Evolutionary conservation across 23 tunicate species (phyloP).

Genomic region (Diplosoma virens): DNA sequence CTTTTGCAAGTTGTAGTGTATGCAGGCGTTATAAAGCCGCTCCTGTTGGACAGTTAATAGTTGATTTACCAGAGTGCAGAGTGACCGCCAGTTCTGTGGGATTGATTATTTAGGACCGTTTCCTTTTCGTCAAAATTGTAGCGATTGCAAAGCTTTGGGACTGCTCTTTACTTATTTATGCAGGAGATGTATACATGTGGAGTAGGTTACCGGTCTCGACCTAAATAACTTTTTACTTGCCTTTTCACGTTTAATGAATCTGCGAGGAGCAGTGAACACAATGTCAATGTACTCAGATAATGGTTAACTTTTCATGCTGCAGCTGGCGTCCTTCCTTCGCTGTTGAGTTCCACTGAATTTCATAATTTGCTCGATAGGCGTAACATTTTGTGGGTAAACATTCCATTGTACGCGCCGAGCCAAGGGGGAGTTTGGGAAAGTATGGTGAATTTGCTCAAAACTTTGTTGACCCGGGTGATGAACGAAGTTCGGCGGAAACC

Average conservation of each 20-base stretch:
- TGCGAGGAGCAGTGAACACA: background rate
- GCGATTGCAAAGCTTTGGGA: background rate
- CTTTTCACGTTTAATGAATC: background rate
- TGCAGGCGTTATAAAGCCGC: background rate
- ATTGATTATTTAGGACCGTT: conserved; percentile 4
- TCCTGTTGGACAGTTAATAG: no score
- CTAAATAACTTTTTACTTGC: background rate
- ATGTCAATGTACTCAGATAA: background rate
- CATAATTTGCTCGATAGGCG: background rate
- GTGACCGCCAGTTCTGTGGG: background rate
- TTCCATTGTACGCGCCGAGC: background rate
- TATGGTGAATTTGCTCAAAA: no score
- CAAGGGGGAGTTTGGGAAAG: conserved; percentile 8
- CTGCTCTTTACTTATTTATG: background rate
- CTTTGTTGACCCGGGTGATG: no score
- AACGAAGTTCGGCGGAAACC: no score
- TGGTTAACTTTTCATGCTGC: background rate
- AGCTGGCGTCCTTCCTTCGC: background rate
- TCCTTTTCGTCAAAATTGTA: background rate
- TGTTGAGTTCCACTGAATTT: background rate
- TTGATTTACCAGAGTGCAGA: conserved; percentile 1
- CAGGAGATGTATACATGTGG: background rate
- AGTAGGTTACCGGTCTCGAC: background rate
- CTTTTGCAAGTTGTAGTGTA: background rate
- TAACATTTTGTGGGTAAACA: background rate